phyloP scores from a whole-genome alignment of 2,888 invertebrate genomes.

The Toxonevra muliebris region DNA sequence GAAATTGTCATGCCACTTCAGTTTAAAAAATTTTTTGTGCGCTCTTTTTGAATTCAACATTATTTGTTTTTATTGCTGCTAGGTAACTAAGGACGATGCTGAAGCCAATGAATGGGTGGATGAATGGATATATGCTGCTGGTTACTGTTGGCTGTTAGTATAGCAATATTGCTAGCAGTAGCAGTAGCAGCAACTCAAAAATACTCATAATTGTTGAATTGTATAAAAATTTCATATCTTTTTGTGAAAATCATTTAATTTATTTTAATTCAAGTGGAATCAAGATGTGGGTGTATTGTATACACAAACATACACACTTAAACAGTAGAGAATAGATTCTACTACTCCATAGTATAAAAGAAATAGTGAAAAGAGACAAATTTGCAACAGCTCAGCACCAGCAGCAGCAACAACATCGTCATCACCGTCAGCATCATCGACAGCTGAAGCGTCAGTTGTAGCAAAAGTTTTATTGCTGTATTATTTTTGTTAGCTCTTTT shows the following conservation, averaged over 20 bases:
- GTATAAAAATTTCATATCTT: conserved; percentile 22
- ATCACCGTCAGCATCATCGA: not conserved
- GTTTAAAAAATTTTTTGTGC: not conserved
- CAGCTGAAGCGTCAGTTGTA: no score
- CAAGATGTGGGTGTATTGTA: not conserved
- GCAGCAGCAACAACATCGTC: not conserved
- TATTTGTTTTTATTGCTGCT: no score
- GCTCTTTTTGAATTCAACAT: not conserved
- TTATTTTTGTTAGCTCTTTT: no score
- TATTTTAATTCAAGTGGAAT: conserved; percentile 29
- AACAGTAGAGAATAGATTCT: no score
- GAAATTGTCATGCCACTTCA: not conserved
- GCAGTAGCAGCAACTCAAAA: conserved; percentile 1
- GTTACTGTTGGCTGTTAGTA: not conserved
- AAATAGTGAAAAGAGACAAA: not conserved
- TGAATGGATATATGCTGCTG: not conserved
- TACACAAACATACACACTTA: no score
- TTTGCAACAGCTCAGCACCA: not conserved
- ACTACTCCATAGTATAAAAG: no score
- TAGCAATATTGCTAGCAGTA: conserved; percentile 1
- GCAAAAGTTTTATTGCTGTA: not conserved
- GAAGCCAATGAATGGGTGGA: no score
- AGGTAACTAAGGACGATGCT: no score
- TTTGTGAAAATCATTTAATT: conserved; percentile 32
- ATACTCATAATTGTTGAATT: not conserved